phyloP scores from a whole-genome alignment of 1,140 invertebrate species.

The Drosophila asahinai region DNA sequence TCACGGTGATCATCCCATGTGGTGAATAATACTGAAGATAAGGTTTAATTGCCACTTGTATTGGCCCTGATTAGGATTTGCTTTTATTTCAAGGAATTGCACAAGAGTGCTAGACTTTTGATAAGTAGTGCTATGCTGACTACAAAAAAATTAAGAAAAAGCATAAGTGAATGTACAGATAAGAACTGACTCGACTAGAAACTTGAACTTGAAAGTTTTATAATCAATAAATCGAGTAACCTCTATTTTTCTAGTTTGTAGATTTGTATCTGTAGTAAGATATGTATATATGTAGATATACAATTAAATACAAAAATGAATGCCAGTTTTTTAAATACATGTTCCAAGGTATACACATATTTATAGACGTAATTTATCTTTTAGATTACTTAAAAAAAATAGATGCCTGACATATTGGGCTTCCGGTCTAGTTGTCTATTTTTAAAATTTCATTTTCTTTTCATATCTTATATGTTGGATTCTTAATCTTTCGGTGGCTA shows the following conservation, averaged over 20 bases:
- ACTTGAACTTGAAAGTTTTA: slow-evolving; percentile 36
- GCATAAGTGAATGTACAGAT: neutral
- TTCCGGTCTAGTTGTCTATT: slow-evolving; percentile 21
- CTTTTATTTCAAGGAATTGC: slow-evolving; percentile 10
- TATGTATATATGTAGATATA: neutral
- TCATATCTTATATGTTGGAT: neutral
- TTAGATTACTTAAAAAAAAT: slow-evolving; percentile 3
- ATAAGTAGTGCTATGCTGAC: neutral
- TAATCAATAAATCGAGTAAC: slow-evolving; percentile 7
- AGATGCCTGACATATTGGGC: neutral
- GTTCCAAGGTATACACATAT: neutral
- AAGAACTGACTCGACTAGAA: slow-evolving; percentile 11
- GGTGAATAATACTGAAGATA: neutral
- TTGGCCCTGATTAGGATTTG: neutral
- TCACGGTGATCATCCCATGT: neutral
- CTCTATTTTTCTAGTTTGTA: neutral
- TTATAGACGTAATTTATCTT: slow-evolving; percentile 9
- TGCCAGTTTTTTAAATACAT: neutral
- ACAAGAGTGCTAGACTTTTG: neutral
- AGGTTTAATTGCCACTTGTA: slow-evolving; percentile 2
- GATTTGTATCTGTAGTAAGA: too few relatives aligned
- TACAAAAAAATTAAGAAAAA: neutral
- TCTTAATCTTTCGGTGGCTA: neutral
- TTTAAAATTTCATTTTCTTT: slow-evolving; percentile 1
- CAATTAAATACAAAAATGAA: neutral